phyloP scores from a whole-genome alignment of 1,140 invertebrate genomes.

The Ceratoteleas bidentatus region DNA sequence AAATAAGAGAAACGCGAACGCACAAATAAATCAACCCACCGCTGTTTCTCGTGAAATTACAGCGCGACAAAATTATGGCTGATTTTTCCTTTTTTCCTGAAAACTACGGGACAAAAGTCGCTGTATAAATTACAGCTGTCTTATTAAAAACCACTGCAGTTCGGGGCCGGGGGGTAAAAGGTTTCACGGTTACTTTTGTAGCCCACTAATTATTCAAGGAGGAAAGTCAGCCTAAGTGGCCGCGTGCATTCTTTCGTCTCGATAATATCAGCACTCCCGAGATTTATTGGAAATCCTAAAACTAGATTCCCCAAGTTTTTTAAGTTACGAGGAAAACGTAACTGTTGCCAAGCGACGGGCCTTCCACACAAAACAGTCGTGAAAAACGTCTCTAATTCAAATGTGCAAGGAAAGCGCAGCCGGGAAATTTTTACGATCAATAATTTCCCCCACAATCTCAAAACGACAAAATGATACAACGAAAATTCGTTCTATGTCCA shows the following conservation, averaged over 20 bases:
- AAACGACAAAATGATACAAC: too few species aligned
- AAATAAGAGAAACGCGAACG: too few species aligned
- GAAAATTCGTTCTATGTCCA: too few species aligned
- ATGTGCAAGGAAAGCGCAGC: too few species aligned
- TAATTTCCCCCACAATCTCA: too few species aligned
- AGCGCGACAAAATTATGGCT: too few species aligned
- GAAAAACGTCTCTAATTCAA: too few species aligned
- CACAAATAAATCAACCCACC: too few species aligned
- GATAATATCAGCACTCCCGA: constrained; percentile 41
- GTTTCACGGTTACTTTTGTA: constrained; percentile 22
- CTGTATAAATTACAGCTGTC: not conserved
- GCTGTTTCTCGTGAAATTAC: too few species aligned
- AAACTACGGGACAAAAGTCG: not conserved
- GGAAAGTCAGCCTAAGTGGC: constrained; percentile 29
- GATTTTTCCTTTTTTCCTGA: too few species aligned
- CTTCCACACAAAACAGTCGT: too few species aligned
- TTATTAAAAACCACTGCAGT: constrained; percentile 1
- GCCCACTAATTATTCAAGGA: constrained; percentile 43
- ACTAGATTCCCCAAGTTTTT: constrained; percentile 7
- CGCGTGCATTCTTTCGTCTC: constrained; percentile 27
- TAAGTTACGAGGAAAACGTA: not conserved
- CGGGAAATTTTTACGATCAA: too few species aligned
- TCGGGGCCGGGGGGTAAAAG: not conserved
- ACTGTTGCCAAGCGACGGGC: not conserved
- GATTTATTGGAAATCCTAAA: constrained; percentile 37